Evolutionary conservation across 1,140 invertebrate species (phyloP).

Genomic region (Chelonus insularis): DNA sequence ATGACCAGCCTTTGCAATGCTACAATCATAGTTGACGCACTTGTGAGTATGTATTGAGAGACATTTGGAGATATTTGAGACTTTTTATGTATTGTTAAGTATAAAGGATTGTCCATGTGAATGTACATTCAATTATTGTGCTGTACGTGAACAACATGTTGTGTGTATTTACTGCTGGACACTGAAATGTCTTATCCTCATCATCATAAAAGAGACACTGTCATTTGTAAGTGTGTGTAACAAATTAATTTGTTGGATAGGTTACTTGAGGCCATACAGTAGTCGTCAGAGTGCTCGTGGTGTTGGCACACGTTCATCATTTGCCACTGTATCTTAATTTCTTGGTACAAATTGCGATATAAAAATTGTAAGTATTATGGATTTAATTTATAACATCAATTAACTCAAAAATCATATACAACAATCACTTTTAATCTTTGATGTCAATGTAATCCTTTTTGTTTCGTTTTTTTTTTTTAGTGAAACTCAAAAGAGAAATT

Average conservation of each 20-base stretch:
- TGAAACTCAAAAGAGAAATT: neutral
- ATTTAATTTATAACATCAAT: too few relatives aligned
- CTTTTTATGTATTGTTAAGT: too few relatives aligned
- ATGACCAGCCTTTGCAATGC: too few relatives aligned
- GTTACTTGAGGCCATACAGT: neutral
- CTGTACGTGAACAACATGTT: too few relatives aligned
- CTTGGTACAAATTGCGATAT: neutral
- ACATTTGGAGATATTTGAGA: too few relatives aligned
- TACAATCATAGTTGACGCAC: neutral
- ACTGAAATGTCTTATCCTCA: neutral
- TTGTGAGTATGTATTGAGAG: neutral
- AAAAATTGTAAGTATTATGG: neutral
- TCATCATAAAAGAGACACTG: neutral
- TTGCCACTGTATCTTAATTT: neutral
- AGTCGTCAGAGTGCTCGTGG: neutral
- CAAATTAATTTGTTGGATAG: constrained; percentile 2
- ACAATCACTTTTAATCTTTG: too few relatives aligned
- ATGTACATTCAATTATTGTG: too few relatives aligned
- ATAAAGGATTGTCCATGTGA: too few relatives aligned
- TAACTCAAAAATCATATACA: too few relatives aligned
- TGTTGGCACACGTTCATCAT: neutral
- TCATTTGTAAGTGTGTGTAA: neutral
- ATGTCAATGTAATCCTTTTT: too few relatives aligned
- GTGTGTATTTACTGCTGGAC: too few relatives aligned
- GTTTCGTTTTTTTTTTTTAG: neutral